Base-by-base conservation (phyloP, 1,140 invertebrate species). In the Olivierus martensii region DNA sequence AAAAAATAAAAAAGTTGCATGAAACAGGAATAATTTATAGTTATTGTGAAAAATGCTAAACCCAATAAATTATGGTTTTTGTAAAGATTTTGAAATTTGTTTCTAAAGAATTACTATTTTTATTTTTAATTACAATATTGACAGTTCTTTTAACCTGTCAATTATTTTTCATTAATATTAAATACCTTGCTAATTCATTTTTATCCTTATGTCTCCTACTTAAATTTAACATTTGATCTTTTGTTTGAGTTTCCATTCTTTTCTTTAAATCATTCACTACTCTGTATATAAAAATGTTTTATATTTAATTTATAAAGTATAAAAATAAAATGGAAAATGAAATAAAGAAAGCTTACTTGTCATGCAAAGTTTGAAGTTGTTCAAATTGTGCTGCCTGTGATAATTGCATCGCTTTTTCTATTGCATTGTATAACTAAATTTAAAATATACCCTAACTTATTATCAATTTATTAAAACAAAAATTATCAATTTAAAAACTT, bases 171-270 rank as follows among this genome's bases (percentile, higher is more conserved):
- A n/a, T 28, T 6, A 28, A 9, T 28, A 2, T 28, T 18, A 41
- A 41, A 12, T 73, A 78, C 72, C 84, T 78, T 38, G 81, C 82
- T 56, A 94, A 75, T 67, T 94, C 91, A 61, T 91, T 87, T 64
- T 90, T 84, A 65, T 95, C 90, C 61, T 77, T 81, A 63, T 87
- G 83, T 54, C 79, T 79, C 60, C 85, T 84, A 14, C 80, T 76
- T 46, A 89, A 69, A 34, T 75, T 77, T 66, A 90, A 90, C 39
- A 92, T 85, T 65, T 94, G 87, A 47, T 86, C 83, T 57, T 86
- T 80, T 51, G 84, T 80, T 55, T 80, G 79, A 19, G 80, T 78
- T 56, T 91, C 83, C 55, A 93, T 70, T 63, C 80, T 79, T 62
- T 84, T 81, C 76, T 88, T 86, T 14, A 92, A 78, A 57, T 88